These are phyloP conservation scores for Dromaius novaehollandiae DNA, from an alignment of 2,113 vertebrate species.

Conservation along the genomic window DNA sequence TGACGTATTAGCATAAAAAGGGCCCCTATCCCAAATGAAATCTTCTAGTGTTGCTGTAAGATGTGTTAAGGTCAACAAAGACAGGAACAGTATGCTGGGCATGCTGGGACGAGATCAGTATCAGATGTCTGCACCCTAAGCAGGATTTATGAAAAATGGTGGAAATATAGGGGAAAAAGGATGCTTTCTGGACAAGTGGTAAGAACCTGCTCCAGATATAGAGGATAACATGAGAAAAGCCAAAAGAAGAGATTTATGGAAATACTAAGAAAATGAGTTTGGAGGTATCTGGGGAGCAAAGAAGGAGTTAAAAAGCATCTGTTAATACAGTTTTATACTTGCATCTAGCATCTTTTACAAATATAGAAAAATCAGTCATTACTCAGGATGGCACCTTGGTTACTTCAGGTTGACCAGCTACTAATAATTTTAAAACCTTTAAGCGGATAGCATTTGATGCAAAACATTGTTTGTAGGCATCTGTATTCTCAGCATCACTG, in stretches of 20 bases:
- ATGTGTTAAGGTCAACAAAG: not conserved
- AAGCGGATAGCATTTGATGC: not conserved
- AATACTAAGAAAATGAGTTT: not conserved
- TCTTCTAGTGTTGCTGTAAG: not conserved
- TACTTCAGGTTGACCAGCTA: not conserved
- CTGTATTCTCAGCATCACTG: not conserved
- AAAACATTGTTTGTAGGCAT: not conserved
- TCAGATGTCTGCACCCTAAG: not conserved
- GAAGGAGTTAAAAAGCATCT: not conserved
- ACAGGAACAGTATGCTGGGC: not conserved
- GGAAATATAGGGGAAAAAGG: not conserved
- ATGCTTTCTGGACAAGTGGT: not conserved
- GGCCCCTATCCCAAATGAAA: not conserved
- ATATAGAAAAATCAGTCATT: not conserved
- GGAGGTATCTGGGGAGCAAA: not conserved
- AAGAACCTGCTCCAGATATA: not conserved
- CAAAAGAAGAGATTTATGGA: not conserved
- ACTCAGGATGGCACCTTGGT: not conserved
- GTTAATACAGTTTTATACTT: not conserved
- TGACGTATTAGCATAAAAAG: not conserved
- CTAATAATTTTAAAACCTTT: not conserved
- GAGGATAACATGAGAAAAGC: not conserved
- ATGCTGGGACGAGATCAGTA: not conserved
- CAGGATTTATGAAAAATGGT: not conserved
- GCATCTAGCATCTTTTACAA: not conserved